Conservation (phyloP, 2,888 invertebrate species). For the Liposcelis brunnea region DNA sequence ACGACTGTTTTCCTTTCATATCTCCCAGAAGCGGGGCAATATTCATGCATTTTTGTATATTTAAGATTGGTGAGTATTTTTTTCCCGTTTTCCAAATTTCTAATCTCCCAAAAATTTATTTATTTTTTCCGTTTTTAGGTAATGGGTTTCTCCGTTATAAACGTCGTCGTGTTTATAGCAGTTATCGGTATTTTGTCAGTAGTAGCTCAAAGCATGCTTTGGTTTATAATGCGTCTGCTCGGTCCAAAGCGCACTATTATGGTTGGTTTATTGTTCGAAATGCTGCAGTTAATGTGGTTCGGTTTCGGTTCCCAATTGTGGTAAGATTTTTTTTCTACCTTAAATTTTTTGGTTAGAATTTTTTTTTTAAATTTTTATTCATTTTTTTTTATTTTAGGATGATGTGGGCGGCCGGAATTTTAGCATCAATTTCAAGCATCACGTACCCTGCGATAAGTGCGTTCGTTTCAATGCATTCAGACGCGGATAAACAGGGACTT, state of each 20-base stretch:
- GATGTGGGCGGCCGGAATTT: slow-evolving; percentile 98
- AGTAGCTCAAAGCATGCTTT: slow-evolving; percentile 77
- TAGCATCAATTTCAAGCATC: slow-evolving; percentile 89
- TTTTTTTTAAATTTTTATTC: no score
- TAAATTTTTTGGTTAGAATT: no score
- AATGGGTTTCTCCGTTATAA: slow-evolving; percentile 87
- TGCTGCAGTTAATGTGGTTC: slow-evolving; percentile 93
- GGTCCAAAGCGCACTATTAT: slow-evolving; percentile 96
- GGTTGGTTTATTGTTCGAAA: slow-evolving; percentile 89
- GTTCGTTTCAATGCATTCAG: slow-evolving; percentile 93
- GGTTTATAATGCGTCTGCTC: slow-evolving; percentile 65
- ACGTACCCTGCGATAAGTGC: slow-evolving; percentile 98
- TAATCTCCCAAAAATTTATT: background rate
- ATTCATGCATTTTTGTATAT: slow-evolving; percentile 99
- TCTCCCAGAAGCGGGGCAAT: slow-evolving; percentile 95
- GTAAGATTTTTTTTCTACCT: no score
- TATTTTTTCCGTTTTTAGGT: slow-evolving; percentile 30
- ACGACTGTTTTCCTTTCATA: slow-evolving; percentile 95
- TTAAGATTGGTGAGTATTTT: slow-evolving; percentile 57
- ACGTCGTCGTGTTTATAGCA: slow-evolving; percentile 96
- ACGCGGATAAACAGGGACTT: slow-evolving; percentile 91
- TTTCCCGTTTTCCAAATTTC: background rate
- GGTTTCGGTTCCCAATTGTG: slow-evolving; percentile 91
- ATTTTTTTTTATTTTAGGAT: no score
- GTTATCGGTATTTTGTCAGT: slow-evolving; percentile 93